Evolutionary conservation across 92 coral and sea anemone genomes (phyloP), one percentile per base, ranked within the genome.

Genomic region (Montipora capitata): DNA sequence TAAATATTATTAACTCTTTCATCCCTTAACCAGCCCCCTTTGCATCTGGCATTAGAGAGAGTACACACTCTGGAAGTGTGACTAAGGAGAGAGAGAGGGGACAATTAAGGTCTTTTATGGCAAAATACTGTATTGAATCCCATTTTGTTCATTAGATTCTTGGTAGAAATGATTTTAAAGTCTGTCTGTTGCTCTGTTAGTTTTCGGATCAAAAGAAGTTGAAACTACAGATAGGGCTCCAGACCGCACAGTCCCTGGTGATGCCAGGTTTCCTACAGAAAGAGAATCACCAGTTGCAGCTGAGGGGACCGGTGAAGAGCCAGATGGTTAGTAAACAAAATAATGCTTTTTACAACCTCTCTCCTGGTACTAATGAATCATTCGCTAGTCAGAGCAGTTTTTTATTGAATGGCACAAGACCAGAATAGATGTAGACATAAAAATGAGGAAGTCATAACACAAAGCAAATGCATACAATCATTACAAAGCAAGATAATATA

Each of bases 211-310:
- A 5, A 40, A 4, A 57, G 91, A 72, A n/a, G 86, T 79, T 5
- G 87, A 72, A 45, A 7, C 39, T 14, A 7, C 61, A 59, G 80
- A 71, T n/a, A 87, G 72, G 65, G 76, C 42, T n/a, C 27, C 66
- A 13, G 87, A 63, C 52, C 43, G 40, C 44, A 16, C 20, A 57
- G 27, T 72, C 45, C 66, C 72, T 0, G 62, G 88, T 70, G 89
- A 77, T 39, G 90, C 89, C 18, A 92, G 77, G 57, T 91, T 89
- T 68, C 90, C 89, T 38, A 87, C 84, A 13, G 91, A 91, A 13
- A 86, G 62, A 41, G 83, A 52, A 4, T 62, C 45, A 15, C 62
- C 62, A 7, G 84, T 87, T 13, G 59, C 74, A 12, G 49, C 58
- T 49, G 88, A 75, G n/a, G 79, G 49, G 44, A 77, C 71, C 20